Evolutionary conservation across 2,888 invertebrate species (phyloP).

Genomic region (Drosophila falleni): DNA sequence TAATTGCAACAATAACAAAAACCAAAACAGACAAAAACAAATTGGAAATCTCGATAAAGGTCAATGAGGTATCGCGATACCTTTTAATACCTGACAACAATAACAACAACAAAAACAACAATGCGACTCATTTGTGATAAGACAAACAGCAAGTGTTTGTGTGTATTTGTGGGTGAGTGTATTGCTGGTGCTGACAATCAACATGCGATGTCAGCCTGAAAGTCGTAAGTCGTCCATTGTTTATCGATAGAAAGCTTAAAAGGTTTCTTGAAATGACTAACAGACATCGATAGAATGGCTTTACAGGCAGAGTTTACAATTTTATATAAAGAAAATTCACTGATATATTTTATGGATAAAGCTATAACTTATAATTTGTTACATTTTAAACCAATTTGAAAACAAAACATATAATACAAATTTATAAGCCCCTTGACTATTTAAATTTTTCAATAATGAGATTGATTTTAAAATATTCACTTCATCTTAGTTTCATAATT

Average conservation of each 20-base stretch:
- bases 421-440: no score
- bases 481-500: background rate
- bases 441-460: no score
- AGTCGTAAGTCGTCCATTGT: background rate
- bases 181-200: conserved; percentile 20
- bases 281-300: conserved; percentile 4
- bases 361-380: no score
- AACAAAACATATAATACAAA: no score
- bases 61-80: conserved; percentile 60
- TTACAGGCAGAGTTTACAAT: background rate
- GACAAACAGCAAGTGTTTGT: conserved; percentile 29
- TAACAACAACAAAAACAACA: conserved; percentile 21
- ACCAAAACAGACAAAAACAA: conserved; percentile 6
- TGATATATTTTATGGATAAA: no score
- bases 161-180: conserved; percentile 1
- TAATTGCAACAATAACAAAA: conserved; percentile 7
- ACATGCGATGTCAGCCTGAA: conserved; percentile 25
- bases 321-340: background rate
- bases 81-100: conserved; percentile 21
- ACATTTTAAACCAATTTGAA: no score
- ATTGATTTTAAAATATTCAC: no score
- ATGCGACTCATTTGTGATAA: conserved; percentile 54
- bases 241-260: conserved; percentile 27
- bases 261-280: background rate
- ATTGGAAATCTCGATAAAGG: conserved; percentile 44